Conservation (phyloP, 2,888 invertebrate genomes). For the Synergus japonicus region DNA sequence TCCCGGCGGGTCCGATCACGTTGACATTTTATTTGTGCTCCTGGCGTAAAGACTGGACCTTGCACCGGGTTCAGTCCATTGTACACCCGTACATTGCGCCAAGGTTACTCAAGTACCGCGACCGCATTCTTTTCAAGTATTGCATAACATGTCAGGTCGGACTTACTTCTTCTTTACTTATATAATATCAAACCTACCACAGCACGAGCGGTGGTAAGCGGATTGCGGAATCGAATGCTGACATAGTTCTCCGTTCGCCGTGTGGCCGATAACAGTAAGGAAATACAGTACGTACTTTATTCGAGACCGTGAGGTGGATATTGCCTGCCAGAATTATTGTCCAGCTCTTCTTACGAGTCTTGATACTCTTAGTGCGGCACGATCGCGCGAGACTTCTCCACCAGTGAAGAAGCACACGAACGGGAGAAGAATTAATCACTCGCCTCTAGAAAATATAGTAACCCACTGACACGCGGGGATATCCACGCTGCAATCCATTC, state of each 20-base stretch:
- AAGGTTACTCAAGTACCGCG: conserved; percentile 31
- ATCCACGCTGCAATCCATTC: conserved; percentile 42
- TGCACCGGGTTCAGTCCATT: neutral
- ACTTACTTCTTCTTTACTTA: conserved; percentile 50
- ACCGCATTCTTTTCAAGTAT: neutral
- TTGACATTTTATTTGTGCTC: conserved; percentile 59
- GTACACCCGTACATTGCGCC: neutral
- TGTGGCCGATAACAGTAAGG: conserved; percentile 54
- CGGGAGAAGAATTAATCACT: conserved; percentile 56
- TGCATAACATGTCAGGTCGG: neutral
- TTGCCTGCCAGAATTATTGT: conserved; percentile 57
- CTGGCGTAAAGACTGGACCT: conserved; percentile 48
- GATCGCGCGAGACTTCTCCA: conserved; percentile 49
- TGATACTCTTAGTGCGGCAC: conserved; percentile 52
- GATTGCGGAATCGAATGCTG: conserved; percentile 60
- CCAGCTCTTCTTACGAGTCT: conserved; percentile 54
- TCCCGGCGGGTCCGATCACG: conserved; percentile 55
- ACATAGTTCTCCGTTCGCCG: conserved; percentile 57
- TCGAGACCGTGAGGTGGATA: conserved; percentile 51
- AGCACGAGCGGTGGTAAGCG: conserved; percentile 51
- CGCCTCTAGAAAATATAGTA: conserved; percentile 57
- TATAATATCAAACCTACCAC: conserved; percentile 43
- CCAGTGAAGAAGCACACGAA: conserved; percentile 51
- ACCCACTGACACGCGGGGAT: conserved; percentile 54
- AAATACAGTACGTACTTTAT: conserved; percentile 53